Evolutionary conservation across 2,797 vertebrate species (phyloP), one percentile per base, ranked within the genome.

Genomic region (Eulemur rubriventer): DNA sequence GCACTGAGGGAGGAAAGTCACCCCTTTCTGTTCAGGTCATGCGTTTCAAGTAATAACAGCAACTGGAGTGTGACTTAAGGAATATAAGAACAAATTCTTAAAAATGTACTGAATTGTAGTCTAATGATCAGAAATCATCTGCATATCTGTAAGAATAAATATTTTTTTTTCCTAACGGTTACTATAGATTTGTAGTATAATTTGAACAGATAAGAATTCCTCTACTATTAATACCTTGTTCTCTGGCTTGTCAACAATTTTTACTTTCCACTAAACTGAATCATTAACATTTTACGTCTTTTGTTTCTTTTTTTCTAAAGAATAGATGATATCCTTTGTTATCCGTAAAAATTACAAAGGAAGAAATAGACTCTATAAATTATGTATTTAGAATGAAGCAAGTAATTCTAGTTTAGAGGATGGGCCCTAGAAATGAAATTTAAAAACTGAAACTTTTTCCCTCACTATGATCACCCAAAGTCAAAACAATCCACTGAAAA

Each of bases 361-460:
- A 55, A 26, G 35, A 78, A 73, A 84, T 69, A 89, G 24, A 86
- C 33, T 35, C 33, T 35, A 41, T 72, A 93, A 86, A 41, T 61
- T 70, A 46, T 35, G 38, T 73, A 38, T 84, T 88, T 90, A 78
- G 94, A 92, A 76, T 48, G 33, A 79, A 96, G 33, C 28, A 91
- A 67, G 50, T 57, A 70, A 95, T 89, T 96, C 57, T 63, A 35
- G 24, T 89, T 83, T 91, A 92, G 48, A 75, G 33, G n/a, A 13
- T 55, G 83, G 48, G n/a, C 8, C 24, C 38, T 87, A 35, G 69
- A 52, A 87, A 93, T 65, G n/a, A 72, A 87, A 87, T 83, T 16
- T 67, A 35, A 87, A 95, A 93, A 89, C 13, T 1, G 22, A 92
- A 48, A 2, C 22, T 89, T 91, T 95, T 33, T 38, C 14, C 61